Base-by-base conservation (phyloP, 1,140 invertebrate species). In the Druon quercuslanigerum region DNA sequence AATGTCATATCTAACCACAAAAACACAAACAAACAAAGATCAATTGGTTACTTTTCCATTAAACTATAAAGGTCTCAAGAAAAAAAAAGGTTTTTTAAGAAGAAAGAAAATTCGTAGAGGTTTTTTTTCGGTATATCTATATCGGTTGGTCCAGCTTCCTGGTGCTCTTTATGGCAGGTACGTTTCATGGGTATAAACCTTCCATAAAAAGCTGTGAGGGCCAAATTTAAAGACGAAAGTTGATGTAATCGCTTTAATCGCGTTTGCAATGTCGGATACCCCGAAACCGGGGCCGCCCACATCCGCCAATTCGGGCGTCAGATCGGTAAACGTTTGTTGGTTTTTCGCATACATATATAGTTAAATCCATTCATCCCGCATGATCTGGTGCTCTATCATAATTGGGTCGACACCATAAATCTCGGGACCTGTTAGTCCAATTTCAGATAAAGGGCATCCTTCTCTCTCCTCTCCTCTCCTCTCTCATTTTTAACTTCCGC, bases 241-340 rank as follows among this genome's bases (percentile, higher is more conserved):
- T 66, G 60, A 66, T 66, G 60, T 66, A 40, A 66, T 66, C 60
- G 60, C 12, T 66, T 66, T 66, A 66, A 66, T 66, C 60, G 60
- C 33, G 60, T 40, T 46, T 66, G 25, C 33, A 66, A 13, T 66
- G 60, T 66, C 52, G 52, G 52, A 54, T 54, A 66, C 60, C 25
- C 60, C 72, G 51, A 82, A 75, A 76, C 50, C 79, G 81, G 81
- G 52, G 81, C 80, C 85, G 85, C 85, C 85, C 82, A 87, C 85
- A 86, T 87, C 85, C 85, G 85, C 75, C 71, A 52, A 54, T 71
- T 50, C 60, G 75, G 66, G 25, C 72, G 70, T 75, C 73, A 79
- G 79, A 83, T 85, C 84, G 51, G 60, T 66, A 66, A 66, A 66
- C 33, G 60, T 66, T 66, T 66, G 60, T 66, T 66, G 60, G 77